Evolutionary conservation across 2,797 vertebrate species (phyloP), one percentile per base, ranked within the genome.

Genomic region (Pseudomugil tenellus): DNA sequence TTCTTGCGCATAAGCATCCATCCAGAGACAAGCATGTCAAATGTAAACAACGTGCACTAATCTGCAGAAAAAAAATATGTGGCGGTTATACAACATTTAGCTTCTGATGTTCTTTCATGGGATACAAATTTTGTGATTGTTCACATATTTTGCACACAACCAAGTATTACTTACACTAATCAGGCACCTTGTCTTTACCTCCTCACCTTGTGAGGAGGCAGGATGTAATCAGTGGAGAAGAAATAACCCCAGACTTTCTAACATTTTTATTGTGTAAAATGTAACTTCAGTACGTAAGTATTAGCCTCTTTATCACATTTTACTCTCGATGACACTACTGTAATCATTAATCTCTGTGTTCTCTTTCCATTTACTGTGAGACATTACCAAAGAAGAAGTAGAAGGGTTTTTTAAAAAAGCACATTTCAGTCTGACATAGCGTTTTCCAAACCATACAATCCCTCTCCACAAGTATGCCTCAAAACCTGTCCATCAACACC

Each of bases 1-100:
- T 41, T 19, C 6, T 52, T 67, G 46, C 56, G 56, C 65, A 19
- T 10, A 29, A 57, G 23, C 39, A 53, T 17, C 32, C 28, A 35
- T 51, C 52, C 37, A 19, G 29, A 12, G 7, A 10, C 4, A 17
- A 39, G 4, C 6, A 55, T 19, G 5, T 8, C 28, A 51, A 43
- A n/a, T 43, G 17, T 19, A 43, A 43, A 43, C 16, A 6, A 43
- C 6, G 17, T n/a, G 41, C 41, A n/a, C n/a, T 43, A 19, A 43
- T 43, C 41, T 19, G 9, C 8, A n/a, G 41, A 19, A 43, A 43
- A 43, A 35, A 31, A 43, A 19, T 43, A 43, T 43, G 41, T 43
- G 41, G 17, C 7, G 8, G 6, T 19, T 43, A 43, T 10, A 35
- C 35, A 43, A 43, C n/a, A 16, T 41, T 17, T 17, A 41, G 39